phyloP scores from a whole-genome alignment of 2,888 invertebrate species.

The Spodoptera littoralis region DNA sequence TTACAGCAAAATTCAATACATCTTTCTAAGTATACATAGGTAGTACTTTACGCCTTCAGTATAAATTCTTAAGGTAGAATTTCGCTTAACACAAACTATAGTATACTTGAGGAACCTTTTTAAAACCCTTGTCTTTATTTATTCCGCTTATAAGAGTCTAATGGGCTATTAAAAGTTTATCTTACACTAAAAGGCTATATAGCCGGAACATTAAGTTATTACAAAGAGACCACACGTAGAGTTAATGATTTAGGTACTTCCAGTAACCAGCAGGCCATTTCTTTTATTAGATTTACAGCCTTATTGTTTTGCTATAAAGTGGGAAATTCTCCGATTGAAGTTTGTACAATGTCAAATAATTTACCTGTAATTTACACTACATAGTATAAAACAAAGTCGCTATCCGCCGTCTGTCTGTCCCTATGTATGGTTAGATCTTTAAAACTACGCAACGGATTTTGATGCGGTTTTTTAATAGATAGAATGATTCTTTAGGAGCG shows the following conservation, averaged over 20 bases:
- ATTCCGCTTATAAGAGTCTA: background rate
- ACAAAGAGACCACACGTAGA: background rate
- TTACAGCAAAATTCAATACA: too few species aligned
- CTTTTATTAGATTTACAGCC: conserved; percentile 3
- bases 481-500: too few species aligned
- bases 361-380: too few species aligned
- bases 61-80: too few species aligned
- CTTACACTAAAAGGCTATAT: conserved; percentile 5
- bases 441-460: too few species aligned
- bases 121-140: conserved; percentile 2
- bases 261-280: background rate
- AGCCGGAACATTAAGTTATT: conserved; percentile 17
- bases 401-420: too few species aligned
- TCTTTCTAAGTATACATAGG: too few species aligned
- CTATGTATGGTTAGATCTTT: too few species aligned
- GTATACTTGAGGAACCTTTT: background rate
- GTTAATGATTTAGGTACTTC: conserved; percentile 9
- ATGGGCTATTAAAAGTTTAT: conserved; percentile 22
- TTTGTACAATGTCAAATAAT: too few species aligned
- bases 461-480: too few species aligned
- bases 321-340: background rate
- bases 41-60: too few species aligned
- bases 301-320: background rate
- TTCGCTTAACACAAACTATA: background rate
- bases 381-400: too few species aligned